Evolutionary conservation across 1,140 invertebrate genomes (phyloP).

Genomic region (Calycopis cecrops): DNA sequence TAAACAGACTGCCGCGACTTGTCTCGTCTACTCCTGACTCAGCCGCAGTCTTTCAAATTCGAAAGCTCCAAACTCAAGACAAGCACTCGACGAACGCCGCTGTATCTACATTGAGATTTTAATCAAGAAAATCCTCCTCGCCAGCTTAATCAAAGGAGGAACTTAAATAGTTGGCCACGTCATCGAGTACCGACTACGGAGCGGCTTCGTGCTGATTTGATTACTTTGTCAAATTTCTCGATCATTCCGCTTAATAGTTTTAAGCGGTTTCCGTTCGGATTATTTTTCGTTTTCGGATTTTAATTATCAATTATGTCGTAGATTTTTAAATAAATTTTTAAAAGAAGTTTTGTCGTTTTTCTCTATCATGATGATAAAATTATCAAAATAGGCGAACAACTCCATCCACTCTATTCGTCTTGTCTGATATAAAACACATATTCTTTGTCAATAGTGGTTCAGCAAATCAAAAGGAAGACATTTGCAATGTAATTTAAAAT

Average conservation of each 20-base stretch:
- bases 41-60: constrained; percentile 35
- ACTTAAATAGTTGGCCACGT: constrained; percentile 36
- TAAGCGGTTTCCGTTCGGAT: too few species aligned
- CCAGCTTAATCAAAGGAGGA: constrained; percentile 40
- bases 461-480: constrained; percentile 3
- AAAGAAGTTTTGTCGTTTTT: too few species aligned
- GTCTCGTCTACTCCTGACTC: constrained; percentile 19
- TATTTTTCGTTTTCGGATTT: too few species aligned
- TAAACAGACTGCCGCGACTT: constrained; percentile 21
- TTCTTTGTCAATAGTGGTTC: too few species aligned
- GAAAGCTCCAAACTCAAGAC: constrained; percentile 31
- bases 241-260: neutral
- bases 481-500: constrained; percentile 14
- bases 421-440: too few species aligned
- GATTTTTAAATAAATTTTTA: too few species aligned
- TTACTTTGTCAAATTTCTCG: constrained; percentile 24
- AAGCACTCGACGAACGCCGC: constrained; percentile 28
- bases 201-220: constrained; percentile 24
- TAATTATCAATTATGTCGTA: too few species aligned
- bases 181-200: constrained; percentile 22
- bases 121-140: constrained; percentile 41
- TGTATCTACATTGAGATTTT: constrained; percentile 38
- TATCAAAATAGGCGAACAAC: too few species aligned
- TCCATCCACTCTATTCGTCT: too few species aligned
- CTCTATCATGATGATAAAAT: too few species aligned